phyloP scores from a whole-genome alignment of 2,113 vertebrate species.

The Sorex fumeus region DNA sequence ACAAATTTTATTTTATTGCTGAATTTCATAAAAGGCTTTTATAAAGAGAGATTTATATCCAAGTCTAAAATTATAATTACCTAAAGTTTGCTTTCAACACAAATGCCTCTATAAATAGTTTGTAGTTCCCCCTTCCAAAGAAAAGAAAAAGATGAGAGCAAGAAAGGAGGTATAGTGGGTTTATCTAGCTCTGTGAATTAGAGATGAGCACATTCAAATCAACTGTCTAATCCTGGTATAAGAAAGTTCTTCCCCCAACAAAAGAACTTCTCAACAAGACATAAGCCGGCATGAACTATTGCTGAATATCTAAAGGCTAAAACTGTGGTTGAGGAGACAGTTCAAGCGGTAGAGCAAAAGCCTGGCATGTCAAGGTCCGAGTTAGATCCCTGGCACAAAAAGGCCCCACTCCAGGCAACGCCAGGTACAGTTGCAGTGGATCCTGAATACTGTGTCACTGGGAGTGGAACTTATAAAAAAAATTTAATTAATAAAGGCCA shows the following conservation, averaged over 20 bases:
- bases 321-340: not conserved
- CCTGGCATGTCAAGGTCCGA: too few relatives aligned
- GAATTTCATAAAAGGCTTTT: slow-evolving; percentile 45
- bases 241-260: slow-evolving; percentile 12
- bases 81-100: slow-evolving; percentile 66
- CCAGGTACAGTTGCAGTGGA: too few relatives aligned
- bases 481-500: too few relatives aligned
- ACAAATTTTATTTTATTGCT: slow-evolving; percentile 55
- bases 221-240: not conserved
- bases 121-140: slow-evolving; percentile 31
- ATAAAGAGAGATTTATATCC: slow-evolving; percentile 40
- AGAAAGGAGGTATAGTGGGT: not conserved
- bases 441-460: too few relatives aligned
- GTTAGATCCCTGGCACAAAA: too few relatives aligned
- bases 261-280: slow-evolving; percentile 27
- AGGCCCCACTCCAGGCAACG: too few relatives aligned
- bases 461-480: too few relatives aligned
- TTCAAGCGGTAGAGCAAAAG: too few relatives aligned
- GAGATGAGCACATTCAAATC: slow-evolving; percentile 51
- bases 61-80: slow-evolving; percentile 39
- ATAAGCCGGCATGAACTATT: not conserved
- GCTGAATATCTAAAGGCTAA: slow-evolving; percentile 25
- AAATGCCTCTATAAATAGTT: slow-evolving; percentile 47
- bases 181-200: slow-evolving; percentile 27
- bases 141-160: slow-evolving; percentile 34